These are phyloP conservation scores for Patiria miniata DNA, from an alignment of 35 echinoderm and acorn worm species.

Conservation along the genomic window DNA sequence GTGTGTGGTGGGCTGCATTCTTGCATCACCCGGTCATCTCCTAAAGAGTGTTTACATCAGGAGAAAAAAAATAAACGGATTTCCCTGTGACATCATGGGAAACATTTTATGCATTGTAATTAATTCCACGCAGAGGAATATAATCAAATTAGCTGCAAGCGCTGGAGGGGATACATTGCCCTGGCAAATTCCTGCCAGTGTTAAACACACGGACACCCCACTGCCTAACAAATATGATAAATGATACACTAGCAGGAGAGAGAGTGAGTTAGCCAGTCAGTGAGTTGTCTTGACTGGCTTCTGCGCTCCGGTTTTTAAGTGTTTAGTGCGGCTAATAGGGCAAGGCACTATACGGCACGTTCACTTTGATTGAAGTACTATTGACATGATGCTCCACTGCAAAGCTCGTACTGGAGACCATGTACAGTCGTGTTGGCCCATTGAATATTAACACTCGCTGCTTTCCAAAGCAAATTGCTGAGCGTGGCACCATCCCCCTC, in stretches of 20 bases:
- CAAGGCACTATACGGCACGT: not conserved
- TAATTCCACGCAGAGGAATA: slow-evolving; percentile 14
- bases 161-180: not conserved
- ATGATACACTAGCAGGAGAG: not conserved
- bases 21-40: not conserved
- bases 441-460: slow-evolving; percentile 18
- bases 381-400: slow-evolving; percentile 17
- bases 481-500: slow-evolving; percentile 26
- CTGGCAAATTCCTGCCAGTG: not conserved
- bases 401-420: not conserved
- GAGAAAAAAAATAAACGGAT: slow-evolving; percentile 20
- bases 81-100: slow-evolving; percentile 9
- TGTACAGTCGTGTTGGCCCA: not conserved
- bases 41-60: not conserved
- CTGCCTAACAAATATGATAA: slow-evolving; percentile 7
- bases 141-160: slow-evolving; percentile 10
- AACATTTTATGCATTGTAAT: slow-evolving; percentile 28
- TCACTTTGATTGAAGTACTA: slow-evolving; percentile 9
- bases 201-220: not conserved
- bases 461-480: slow-evolving; percentile 16
- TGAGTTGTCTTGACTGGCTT: slow-evolving; percentile 1
- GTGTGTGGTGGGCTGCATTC: not conserved
- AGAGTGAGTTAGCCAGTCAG: not conserved
- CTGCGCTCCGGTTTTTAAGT: slow-evolving; percentile 19
- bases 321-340: slow-evolving; percentile 17